phyloP scores from a whole-genome alignment of 1,140 invertebrate genomes.

The Zaprionus taronus region DNA sequence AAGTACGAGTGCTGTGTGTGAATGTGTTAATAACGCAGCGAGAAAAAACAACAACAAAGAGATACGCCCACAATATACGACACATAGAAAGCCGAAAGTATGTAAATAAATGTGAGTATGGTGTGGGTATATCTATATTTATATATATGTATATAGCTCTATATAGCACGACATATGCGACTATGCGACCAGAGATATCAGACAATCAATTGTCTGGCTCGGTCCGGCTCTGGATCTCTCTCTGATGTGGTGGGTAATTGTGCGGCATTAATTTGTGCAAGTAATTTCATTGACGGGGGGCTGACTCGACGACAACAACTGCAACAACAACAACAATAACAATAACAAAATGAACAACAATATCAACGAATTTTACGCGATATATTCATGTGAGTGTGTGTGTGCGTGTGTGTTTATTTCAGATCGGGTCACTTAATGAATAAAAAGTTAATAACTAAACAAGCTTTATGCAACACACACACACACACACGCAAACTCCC shows the following conservation, averaged over 20 bases:
- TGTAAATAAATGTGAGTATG: slow-evolving; percentile 37
- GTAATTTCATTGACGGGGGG: slow-evolving; percentile 71
- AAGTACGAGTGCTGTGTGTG: slow-evolving; percentile 52
- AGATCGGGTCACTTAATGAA: slow-evolving; percentile 47
- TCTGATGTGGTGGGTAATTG: slow-evolving; percentile 58
- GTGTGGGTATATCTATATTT: slow-evolving; percentile 30
- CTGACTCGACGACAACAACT: slow-evolving; percentile 30
- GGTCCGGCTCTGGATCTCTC: slow-evolving; percentile 24
- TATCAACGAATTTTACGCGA: slow-evolving; percentile 12
- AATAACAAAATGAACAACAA: no score
- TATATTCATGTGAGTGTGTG: not conserved
- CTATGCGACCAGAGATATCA: slow-evolving; percentile 43
- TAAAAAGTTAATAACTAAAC: slow-evolving; percentile 67
- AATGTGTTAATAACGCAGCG: slow-evolving; percentile 66
- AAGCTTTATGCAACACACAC: not conserved
- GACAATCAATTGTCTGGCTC: slow-evolving; percentile 73
- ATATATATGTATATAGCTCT: slow-evolving; percentile 29
- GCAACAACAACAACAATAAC: not conserved
- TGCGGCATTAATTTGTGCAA: slow-evolving; percentile 78
- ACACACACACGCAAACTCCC: not conserved
- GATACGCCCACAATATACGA: slow-evolving; percentile 47
- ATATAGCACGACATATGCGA: slow-evolving; percentile 35
- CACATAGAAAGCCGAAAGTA: slow-evolving; percentile 35
- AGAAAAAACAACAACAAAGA: slow-evolving; percentile 6
- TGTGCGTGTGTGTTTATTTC: slow-evolving; percentile 27